Evolutionary conservation across 1,140 invertebrate species (phyloP).

Genomic region (Sesamia nonagrioides): DNA sequence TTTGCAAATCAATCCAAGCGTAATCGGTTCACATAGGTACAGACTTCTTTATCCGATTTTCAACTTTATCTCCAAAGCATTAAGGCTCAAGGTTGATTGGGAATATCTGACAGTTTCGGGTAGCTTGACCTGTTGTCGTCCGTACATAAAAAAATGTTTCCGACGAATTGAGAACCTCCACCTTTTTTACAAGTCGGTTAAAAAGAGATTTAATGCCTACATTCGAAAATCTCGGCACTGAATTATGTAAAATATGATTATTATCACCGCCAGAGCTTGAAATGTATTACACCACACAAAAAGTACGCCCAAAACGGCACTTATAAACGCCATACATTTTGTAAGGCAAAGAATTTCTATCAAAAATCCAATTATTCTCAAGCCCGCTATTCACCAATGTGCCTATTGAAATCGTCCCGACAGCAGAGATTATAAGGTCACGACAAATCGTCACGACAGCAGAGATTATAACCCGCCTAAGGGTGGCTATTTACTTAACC

Average conservation of each 20-base stretch:
- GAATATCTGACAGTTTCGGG: too few relatives aligned
- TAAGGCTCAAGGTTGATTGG: too few relatives aligned
- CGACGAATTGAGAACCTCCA: too few relatives aligned
- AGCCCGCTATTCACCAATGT: not conserved
- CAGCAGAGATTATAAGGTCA: conserved; percentile 10
- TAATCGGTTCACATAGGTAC: too few relatives aligned
- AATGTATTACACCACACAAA: not conserved
- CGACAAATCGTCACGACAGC: conserved; percentile 12
- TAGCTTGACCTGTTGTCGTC: too few relatives aligned
- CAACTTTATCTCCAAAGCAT: too few relatives aligned
- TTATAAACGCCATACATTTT: not conserved
- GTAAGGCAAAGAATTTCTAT: conserved; percentile 25
- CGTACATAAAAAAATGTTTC: too few relatives aligned
- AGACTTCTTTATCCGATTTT: too few relatives aligned
- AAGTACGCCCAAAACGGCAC: conserved; percentile 4
- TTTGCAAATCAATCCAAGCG: too few relatives aligned
- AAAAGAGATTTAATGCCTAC: not conserved
- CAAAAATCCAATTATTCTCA: conserved; percentile 35
- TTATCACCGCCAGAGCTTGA: not conserved
- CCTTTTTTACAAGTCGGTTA: too few relatives aligned
- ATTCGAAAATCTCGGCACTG: not conserved
- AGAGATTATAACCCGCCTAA: conserved; percentile 9
- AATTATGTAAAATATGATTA: conserved; percentile 1
- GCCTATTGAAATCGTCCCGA: conserved; percentile 27
- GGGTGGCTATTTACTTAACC: conserved; percentile 32